Evolutionary conservation across 2,113 vertebrate genomes (phyloP).

Genomic region (Oncorhynchus nerka): DNA sequence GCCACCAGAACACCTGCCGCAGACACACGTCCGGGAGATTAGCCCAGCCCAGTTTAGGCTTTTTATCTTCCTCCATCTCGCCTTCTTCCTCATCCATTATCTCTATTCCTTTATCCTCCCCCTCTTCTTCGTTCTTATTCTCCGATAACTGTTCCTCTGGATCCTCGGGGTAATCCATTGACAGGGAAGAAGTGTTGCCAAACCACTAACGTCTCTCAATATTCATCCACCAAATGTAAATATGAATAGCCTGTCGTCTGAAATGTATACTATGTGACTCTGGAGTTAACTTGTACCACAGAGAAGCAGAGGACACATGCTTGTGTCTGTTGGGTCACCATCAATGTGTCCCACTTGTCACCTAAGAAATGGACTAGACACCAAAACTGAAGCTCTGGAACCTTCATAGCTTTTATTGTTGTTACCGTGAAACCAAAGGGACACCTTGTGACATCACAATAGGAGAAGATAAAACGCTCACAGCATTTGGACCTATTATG

Average conservation of each 20-base stretch:
- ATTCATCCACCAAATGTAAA: no score
- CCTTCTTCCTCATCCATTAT: neutral
- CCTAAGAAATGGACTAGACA: no score
- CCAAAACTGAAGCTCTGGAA: no score
- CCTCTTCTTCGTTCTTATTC: neutral
- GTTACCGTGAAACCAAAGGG: no score
- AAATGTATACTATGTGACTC: neutral
- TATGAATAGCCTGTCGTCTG: neutral
- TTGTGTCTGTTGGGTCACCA: no score
- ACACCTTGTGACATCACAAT: no score
- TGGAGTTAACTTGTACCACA: neutral
- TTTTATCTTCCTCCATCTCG: neutral
- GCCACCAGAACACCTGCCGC: constrained; percentile 65
- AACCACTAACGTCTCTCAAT: no score
- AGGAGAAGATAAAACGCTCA: no score
- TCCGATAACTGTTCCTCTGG: neutral
- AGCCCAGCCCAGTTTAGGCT: constrained; percentile 48
- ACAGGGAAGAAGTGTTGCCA: neutral
- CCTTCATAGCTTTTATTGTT: no score
- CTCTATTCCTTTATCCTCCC: neutral
- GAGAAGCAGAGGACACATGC: neutral
- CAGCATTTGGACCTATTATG: no score
- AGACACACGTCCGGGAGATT: constrained; percentile 68
- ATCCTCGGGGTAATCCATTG: neutral
- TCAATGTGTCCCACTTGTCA: no score